Evolutionary conservation across 92 coral and sea anemone species (phyloP).

Genomic region (Porites lobata): DNA sequence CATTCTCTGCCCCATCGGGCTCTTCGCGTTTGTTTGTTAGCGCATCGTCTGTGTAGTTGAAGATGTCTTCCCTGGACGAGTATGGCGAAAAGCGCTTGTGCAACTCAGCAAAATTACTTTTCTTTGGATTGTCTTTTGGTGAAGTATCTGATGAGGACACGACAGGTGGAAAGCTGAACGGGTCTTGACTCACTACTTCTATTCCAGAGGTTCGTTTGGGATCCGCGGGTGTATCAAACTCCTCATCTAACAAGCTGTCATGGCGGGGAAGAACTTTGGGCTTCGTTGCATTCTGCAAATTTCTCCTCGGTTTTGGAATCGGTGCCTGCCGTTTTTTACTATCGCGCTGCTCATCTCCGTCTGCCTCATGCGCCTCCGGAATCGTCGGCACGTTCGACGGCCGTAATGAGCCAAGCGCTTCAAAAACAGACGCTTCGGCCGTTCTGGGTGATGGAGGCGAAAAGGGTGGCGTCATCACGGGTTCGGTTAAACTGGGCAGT

Average conservation of each 20-base stretch:
- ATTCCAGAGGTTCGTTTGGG: neutral
- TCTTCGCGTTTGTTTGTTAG: constrained; percentile 28
- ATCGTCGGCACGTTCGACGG: constrained; percentile 42
- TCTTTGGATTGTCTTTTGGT: constrained; percentile 12
- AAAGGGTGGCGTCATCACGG: constrained; percentile 78
- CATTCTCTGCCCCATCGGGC: constrained; percentile 41
- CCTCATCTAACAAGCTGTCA: constrained; percentile 79
- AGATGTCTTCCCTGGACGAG: constrained; percentile 70
- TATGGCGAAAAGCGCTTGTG: constrained; percentile 75
- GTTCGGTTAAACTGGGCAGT: constrained; percentile 58
- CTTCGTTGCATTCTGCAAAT: neutral
- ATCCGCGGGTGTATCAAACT: constrained; percentile 24
- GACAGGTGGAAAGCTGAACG: constrained; percentile 75
- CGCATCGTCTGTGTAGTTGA: constrained; percentile 14
- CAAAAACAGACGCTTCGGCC: constrained; percentile 83
- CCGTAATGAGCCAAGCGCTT: constrained; percentile 57
- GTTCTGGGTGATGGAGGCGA: constrained; percentile 93
- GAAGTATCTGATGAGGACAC: neutral
- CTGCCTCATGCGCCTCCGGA: constrained; percentile 35
- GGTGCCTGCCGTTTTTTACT: constrained; percentile 12
- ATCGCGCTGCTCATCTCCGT: constrained; percentile 5
- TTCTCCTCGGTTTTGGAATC: constrained; percentile 27
- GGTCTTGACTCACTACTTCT: constrained; percentile 64
- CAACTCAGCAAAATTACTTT: constrained; percentile 62
- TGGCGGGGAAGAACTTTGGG: constrained; percentile 56